Evolutionary conservation across 35 echinoderm and acorn worm species (phyloP), one percentile per base, ranked within the genome.

Genomic region (Apostichopus californicus): DNA sequence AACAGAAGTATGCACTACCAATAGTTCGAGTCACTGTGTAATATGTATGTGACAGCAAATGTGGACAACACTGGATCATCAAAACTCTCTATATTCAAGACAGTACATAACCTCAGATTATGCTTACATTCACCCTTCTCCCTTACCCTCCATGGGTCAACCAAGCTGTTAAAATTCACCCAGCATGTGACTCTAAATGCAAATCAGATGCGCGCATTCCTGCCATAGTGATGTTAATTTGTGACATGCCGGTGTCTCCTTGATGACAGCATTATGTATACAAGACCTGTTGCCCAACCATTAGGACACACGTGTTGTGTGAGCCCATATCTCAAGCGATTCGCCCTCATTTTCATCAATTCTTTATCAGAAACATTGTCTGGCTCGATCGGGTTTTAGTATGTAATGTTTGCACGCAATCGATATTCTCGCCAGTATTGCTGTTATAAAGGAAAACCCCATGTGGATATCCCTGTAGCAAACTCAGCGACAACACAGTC

Each of bases 331-430:
- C 17, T 75, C 58, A 75, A 22, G n/a, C 71, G 0, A n/a, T 75
- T 75, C 20, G n/a, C 15, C 71, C 17, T 18, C 20, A 75, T 75
- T 75, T 75, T 75, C 6, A 18, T 75, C 71, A 75, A 61, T 8
- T 75, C 71, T 75, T 75, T 14, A 7, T 20, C n/a, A 75, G 14
- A 75, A 75, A 75, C 20, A 75, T 20, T 14, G 71, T n/a, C 71
- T 75, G 21, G 6, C 13, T 18, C 71, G n/a, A 18, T 68, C 17
- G 21, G 7, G 71, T 14, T 75, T 75, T 20, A 75, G 11, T 75
- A 75, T 75, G 71, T 75, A 75, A 75, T 75, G 71, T 25, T 89
- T 73, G 86, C 86, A 89, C 86, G 86, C 86, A 66, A 89, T 73
- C 86, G 46, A 82, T 82, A 57, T 82, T 34, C 23, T 5, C 28